A percentile compares a stretch with the other conserved stretches of the same genome.
These are phyloP conservation scores for Drosophila pseudoananassae DNA, from an alignment of 1,140 invertebrate genomes.

Conservation along the genomic window DNA sequence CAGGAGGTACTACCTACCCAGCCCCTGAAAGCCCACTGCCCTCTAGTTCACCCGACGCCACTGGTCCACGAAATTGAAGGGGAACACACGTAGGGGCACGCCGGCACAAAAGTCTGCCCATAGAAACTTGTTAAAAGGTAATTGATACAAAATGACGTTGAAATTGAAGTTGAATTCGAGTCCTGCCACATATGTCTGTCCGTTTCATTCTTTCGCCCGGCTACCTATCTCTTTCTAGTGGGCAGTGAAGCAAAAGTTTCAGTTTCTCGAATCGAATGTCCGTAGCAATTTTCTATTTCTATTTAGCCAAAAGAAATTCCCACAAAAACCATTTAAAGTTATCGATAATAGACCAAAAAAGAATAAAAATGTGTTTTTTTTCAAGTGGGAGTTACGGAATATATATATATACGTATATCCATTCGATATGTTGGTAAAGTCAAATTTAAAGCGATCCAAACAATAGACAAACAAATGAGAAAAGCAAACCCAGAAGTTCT, in stretches of 20 bases:
- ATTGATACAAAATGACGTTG: conserved; percentile 78
- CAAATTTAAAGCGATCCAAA: conserved; percentile 41
- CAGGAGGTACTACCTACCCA: conserved; percentile 6
- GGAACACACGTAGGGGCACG: neutral
- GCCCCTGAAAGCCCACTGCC: no score
- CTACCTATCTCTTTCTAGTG: neutral
- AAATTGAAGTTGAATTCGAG: conserved; percentile 52
- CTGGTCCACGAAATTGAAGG: neutral
- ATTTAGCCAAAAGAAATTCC: conserved; percentile 45
- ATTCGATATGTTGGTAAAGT: conserved; percentile 31
- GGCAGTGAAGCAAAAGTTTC: conserved; percentile 34
- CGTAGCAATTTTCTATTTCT: conserved; percentile 55
- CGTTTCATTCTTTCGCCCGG: neutral
- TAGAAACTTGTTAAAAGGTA: conserved; percentile 72
- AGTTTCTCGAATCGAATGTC: conserved; percentile 34
- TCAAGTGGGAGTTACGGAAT: neutral
- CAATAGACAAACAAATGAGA: conserved; percentile 40
- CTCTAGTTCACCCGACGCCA: neutral
- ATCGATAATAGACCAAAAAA: conserved; percentile 25
- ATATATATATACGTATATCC: conserved; percentile 5
- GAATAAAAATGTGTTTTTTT: neutral
- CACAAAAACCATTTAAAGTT: conserved; percentile 44
- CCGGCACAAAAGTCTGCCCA: conserved; percentile 15
- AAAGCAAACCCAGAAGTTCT: conserved; percentile 25
- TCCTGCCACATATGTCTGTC: conserved; percentile 35